phyloP scores from a whole-genome alignment of 2,888 invertebrate genomes.

The Gisinianus flammeolus region DNA sequence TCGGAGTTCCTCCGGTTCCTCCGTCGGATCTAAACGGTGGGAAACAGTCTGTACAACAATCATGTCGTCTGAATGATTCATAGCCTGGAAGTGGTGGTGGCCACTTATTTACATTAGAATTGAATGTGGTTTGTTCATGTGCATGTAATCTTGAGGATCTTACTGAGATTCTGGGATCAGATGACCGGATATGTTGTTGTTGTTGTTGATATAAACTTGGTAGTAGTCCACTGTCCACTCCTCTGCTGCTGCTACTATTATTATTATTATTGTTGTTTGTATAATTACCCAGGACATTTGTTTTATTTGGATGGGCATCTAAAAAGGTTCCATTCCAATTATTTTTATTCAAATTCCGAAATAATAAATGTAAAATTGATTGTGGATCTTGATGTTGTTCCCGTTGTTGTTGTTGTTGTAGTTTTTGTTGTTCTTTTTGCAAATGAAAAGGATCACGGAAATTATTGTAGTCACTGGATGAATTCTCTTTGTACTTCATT shows the following conservation, averaged over 20 bases:
- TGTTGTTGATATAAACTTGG: no score
- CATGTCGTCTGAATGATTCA: background rate
- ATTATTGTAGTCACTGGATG: background rate
- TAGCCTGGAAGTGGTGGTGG: background rate
- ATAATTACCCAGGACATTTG: background rate
- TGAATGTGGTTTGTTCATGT: background rate
- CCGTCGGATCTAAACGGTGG: no score
- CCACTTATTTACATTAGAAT: background rate
- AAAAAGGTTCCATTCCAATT: background rate
- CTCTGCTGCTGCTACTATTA: background rate
- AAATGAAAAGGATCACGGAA: background rate
- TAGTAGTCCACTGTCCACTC: no score
- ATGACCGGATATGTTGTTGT: no score
- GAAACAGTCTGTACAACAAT: no score
- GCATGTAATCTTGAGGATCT: background rate
- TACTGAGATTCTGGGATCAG: no score
- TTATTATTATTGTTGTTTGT: background rate
- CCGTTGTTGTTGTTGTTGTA: background rate
- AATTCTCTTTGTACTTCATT: background rate
- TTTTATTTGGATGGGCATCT: no score
- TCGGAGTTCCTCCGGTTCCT: no score
- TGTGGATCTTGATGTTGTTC: background rate
- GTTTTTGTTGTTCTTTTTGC: no score
- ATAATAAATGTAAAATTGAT: background rate
- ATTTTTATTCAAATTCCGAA: background rate